A percentile compares a stretch with the other conserved stretches of the same genome.
Evolutionary conservation across 35 echinoderm and acorn worm species (phyloP).

Genomic region (Lytechinus variegatus): DNA sequence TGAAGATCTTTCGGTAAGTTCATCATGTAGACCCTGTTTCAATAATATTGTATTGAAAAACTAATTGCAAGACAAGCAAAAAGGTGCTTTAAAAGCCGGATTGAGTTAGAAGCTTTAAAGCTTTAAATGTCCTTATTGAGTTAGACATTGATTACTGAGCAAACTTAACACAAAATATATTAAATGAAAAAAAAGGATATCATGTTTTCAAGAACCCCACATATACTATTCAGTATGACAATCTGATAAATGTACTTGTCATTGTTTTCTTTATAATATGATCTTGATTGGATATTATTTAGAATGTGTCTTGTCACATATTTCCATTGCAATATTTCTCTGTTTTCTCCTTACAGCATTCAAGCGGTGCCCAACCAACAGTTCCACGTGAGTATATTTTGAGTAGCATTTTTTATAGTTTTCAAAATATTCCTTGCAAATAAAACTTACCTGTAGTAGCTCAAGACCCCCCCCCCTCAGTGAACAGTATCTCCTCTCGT

Average conservation of each 20-base stretch:
- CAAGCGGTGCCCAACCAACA: neutral
- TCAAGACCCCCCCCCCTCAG: neutral
- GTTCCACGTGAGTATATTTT: neutral
- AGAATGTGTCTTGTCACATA: neutral
- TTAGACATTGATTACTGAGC: too few species aligned
- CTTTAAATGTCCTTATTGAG: too few species aligned
- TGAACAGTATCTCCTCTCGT: neutral
- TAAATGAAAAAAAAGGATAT: too few species aligned
- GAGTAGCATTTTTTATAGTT: neutral
- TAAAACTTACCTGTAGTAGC: neutral
- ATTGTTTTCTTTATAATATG: neutral
- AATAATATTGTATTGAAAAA: too few species aligned
- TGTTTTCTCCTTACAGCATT: neutral
- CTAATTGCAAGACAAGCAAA: too few species aligned
- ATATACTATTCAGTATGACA: too few species aligned
- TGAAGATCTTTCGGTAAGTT: neutral
- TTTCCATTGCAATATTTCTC: neutral
- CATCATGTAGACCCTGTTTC: too few species aligned
- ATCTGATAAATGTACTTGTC: too few species aligned
- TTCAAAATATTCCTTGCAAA: neutral
- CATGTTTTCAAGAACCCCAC: too few species aligned
- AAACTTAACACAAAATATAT: too few species aligned
- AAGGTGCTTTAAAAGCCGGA: too few species aligned
- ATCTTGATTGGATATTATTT: neutral
- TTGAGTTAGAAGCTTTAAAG: too few species aligned